Percentiles rank a stretch among this genome's conserved stretches.
Evolutionary conservation across 2,888 invertebrate genomes (phyloP).

Genomic region (Spilarctia lutea): DNA sequence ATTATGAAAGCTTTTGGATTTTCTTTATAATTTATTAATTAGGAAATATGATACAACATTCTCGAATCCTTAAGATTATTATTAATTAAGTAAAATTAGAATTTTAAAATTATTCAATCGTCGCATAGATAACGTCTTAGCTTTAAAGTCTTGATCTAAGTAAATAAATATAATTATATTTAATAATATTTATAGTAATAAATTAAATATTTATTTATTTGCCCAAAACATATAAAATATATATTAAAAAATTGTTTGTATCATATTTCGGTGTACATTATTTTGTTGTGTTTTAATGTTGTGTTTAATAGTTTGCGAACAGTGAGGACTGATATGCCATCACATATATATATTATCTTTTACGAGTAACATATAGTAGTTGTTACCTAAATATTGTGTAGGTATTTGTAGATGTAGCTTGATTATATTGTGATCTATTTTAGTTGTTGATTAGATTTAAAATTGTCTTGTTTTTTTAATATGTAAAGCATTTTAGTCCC

Average conservation of each 20-base stretch:
- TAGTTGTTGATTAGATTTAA: conserved; percentile 38
- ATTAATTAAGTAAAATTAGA: too few species aligned
- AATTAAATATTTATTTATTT: too few species aligned
- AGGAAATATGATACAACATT: conserved; percentile 37
- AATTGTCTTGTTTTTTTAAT: conserved; percentile 24
- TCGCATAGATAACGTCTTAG: too few species aligned
- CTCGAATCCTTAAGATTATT: background rate
- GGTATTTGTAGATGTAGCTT: conserved; percentile 13
- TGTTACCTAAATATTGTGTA: conserved; percentile 2
- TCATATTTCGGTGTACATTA: conserved; percentile 47
- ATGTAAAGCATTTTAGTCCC: background rate
- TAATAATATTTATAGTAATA: too few species aligned
- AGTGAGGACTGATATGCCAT: conserved; percentile 66
- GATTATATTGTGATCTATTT: conserved; percentile 30
- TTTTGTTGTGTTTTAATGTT: conserved; percentile 59
- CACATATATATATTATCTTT: conserved; percentile 32
- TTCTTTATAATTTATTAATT: conserved; percentile 36
- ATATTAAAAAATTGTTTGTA: conserved; percentile 10
- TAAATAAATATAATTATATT: too few species aligned
- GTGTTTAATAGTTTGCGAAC: conserved; percentile 67
- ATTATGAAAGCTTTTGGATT: conserved; percentile 35
- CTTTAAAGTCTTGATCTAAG: too few species aligned
- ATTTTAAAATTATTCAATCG: too few species aligned
- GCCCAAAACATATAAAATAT: too few species aligned
- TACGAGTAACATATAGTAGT: conserved; percentile 1